phyloP scores from a whole-genome alignment of 64 coral and sea anemone genomes.

The Montipora sp. region DNA sequence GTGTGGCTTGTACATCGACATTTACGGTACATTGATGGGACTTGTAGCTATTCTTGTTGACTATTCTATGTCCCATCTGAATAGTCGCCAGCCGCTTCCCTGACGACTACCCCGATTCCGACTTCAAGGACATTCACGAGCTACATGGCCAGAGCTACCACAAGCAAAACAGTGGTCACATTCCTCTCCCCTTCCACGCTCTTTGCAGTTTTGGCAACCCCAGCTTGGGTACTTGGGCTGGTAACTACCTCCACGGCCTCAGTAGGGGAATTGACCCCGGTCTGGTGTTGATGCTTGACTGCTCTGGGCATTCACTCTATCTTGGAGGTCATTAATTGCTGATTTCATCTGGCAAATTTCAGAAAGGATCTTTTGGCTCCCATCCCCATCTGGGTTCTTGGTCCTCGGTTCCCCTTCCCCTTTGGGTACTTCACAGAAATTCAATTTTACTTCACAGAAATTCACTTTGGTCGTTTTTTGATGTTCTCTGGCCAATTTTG shows the following conservation, averaged over 20 bases:
- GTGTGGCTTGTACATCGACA: too few relatives aligned
- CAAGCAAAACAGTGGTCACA: not conserved
- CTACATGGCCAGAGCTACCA: conserved; percentile 54
- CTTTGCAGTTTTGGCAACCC: too few relatives aligned
- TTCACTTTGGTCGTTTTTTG: too few relatives aligned
- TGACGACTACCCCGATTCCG: conserved; percentile 6
- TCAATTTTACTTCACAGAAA: too few relatives aligned
- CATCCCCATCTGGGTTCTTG: not conserved
- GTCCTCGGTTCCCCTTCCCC: not conserved
- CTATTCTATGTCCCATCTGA: too few relatives aligned
- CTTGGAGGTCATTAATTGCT: conserved; percentile 27
- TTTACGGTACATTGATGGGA: conserved; percentile 31
- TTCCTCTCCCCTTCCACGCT: too few relatives aligned
- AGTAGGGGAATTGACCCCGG: conserved; percentile 7
- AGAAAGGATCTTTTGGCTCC: conserved; percentile 32
- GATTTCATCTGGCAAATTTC: conserved; percentile 41
- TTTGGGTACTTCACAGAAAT: conserved; percentile 8
- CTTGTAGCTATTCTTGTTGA: conserved; percentile 14
- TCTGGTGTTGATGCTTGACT: not conserved
- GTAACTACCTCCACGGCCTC: not conserved
- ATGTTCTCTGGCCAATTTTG: too few relatives aligned
- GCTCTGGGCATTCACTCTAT: conserved; percentile 26
- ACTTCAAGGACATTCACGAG: conserved; percentile 14
- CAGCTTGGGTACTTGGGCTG: not conserved
- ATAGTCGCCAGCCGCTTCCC: conserved; percentile 43